A percentile compares a stretch with the other conserved stretches of the same genome.
Conservation (phyloP, 2,113 vertebrate species). For the Donacobius atricapilla region DNA sequence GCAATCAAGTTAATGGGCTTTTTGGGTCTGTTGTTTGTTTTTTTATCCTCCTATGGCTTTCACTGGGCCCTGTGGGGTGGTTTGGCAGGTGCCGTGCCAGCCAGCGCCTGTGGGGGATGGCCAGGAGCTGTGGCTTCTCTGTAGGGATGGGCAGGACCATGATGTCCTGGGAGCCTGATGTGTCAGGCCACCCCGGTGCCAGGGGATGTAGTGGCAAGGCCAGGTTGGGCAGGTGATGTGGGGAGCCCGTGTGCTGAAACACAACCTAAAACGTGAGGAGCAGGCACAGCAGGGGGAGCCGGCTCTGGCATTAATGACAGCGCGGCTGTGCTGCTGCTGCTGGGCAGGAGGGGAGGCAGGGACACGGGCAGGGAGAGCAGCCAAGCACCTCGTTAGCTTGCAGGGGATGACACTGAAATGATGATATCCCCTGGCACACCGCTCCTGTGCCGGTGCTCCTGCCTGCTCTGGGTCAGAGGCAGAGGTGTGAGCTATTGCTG, state of each 20-base stretch:
- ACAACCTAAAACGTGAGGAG: rapidly evolving
- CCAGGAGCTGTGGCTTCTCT: background rate
- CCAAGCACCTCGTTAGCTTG: background rate
- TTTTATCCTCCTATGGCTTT: background rate
- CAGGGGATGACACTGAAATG: background rate
- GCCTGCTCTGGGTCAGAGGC: background rate
- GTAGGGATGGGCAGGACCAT: rapidly evolving
- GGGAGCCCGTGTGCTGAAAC: rapidly evolving
- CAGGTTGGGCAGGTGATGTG: background rate
- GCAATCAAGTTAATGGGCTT: background rate
- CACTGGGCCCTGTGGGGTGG: rapidly evolving
- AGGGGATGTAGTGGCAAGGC: background rate
- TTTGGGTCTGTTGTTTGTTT: background rate
- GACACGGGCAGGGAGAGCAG: background rate
- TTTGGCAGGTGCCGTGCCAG: background rate
- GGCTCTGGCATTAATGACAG: background rate
- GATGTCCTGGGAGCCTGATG: background rate
- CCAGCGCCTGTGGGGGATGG: background rate
- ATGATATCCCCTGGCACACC: rapidly evolving
- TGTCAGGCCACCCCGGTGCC: background rate
- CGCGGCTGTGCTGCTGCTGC: rapidly evolving
- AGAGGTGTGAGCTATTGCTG: background rate
- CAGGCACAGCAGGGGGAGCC: background rate
- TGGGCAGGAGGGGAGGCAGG: background rate
- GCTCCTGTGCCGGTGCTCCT: background rate